These are phyloP conservation scores for Cyrtodaria siliqua DNA, from an alignment of 2,888 invertebrate genomes.

Conservation along the genomic window DNA sequence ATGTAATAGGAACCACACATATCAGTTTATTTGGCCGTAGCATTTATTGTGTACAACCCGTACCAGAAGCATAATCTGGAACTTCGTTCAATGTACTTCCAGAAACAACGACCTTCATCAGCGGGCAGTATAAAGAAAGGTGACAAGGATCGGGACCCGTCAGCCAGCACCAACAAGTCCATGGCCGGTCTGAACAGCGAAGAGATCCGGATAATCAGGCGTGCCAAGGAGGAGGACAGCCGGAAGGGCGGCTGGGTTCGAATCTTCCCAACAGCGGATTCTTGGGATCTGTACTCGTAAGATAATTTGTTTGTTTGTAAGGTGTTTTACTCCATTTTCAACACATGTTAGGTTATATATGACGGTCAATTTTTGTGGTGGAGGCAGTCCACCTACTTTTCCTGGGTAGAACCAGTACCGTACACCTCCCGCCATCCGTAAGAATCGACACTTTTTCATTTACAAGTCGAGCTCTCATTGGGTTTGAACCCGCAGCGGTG, in stretches of 20 bases:
- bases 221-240: slow-evolving; percentile 92
- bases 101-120: slow-evolving; percentile 79
- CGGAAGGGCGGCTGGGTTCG: slow-evolving; percentile 95
- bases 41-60: neutral
- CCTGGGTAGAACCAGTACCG: too few relatives aligned
- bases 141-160: slow-evolving; percentile 39
- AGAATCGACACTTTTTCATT: too few relatives aligned
- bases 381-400: too few relatives aligned
- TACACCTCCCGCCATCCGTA: too few relatives aligned
- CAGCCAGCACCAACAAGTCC: slow-evolving; percentile 40
- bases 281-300: slow-evolving; percentile 89
- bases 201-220: slow-evolving; percentile 92
- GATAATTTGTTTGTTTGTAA: too few relatives aligned
- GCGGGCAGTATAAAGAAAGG: slow-evolving; percentile 73
- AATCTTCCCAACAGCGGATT: slow-evolving; percentile 95
- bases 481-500: too few relatives aligned
- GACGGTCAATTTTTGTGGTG: too few relatives aligned
- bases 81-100: slow-evolving; percentile 16
- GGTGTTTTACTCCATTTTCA: too few relatives aligned
- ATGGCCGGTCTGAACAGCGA: slow-evolving; percentile 89
- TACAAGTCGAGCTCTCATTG: too few relatives aligned
- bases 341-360: too few relatives aligned
- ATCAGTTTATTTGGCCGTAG: neutral
- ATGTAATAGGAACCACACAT: too few relatives aligned
- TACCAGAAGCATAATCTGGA: neutral